Percentiles rank a stretch among this genome's conserved stretches.
Evolutionary conservation across 1,140 invertebrate species (phyloP).

Genomic region (Cydia pomonella): DNA sequence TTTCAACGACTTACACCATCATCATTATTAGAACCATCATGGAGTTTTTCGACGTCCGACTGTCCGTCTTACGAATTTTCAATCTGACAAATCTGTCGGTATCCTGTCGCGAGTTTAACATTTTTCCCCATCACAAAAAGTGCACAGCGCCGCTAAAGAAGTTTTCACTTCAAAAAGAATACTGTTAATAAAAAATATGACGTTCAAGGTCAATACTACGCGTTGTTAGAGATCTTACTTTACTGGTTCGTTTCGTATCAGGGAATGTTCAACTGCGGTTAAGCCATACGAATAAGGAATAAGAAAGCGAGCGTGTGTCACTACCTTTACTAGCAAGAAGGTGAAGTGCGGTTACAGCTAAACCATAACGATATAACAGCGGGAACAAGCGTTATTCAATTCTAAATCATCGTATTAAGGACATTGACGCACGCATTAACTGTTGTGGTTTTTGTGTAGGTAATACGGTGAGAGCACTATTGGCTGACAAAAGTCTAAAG

Average conservation of each 20-base stretch:
- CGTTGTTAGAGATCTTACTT: neutral
- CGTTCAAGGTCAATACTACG: too few species aligned
- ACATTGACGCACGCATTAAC: neutral
- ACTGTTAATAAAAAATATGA: too few species aligned
- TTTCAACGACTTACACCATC: too few species aligned
- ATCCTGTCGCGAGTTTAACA: too few species aligned
- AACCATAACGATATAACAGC: neutral
- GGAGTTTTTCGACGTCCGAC: too few species aligned
- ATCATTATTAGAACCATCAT: too few species aligned
- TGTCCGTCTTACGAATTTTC: too few species aligned
- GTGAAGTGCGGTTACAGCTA: slow-evolving; percentile 59
- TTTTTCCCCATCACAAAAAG: too few species aligned
- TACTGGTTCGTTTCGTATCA: neutral
- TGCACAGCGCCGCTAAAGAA: too few species aligned
- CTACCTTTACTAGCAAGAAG: slow-evolving; percentile 54
- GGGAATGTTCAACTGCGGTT: slow-evolving; percentile 46
- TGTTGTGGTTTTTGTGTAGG: neutral
- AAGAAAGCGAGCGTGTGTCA: slow-evolving; percentile 57
- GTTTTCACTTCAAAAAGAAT: too few species aligned
- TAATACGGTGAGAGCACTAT: neutral
- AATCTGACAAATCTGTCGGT: too few species aligned
- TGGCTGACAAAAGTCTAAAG: neutral
- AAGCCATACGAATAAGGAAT: slow-evolving; percentile 53
- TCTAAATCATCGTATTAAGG: neutral
- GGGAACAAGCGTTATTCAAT: neutral